These are phyloP conservation scores for Trichogramma evanescens DNA, from an alignment of 2,888 invertebrate genomes.

Conservation along the genomic window DNA sequence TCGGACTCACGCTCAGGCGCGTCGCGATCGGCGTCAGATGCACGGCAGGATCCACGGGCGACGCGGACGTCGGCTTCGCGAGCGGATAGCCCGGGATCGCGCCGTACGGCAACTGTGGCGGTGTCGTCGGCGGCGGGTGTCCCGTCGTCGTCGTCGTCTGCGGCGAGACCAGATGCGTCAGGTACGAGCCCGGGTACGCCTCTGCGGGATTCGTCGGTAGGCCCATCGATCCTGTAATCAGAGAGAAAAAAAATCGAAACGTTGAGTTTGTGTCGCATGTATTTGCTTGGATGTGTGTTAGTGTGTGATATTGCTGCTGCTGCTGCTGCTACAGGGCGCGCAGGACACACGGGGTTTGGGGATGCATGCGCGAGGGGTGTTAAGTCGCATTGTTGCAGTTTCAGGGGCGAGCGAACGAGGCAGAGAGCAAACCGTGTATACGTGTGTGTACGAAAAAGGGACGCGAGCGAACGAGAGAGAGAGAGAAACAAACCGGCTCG, in stretches of 20 bases:
- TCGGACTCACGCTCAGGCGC: neutral
- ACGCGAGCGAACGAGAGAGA: conserved; percentile 11
- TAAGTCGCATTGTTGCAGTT: conserved; percentile 36
- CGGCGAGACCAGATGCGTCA: conserved; percentile 33
- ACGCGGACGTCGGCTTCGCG: neutral
- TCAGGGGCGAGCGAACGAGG: conserved; percentile 8
- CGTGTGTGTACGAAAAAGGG: neutral
- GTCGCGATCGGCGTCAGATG: neutral
- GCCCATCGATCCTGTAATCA: conserved; percentile 36
- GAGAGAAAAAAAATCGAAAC: neutral
- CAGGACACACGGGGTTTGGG: neutral
- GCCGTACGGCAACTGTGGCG: conserved; percentile 21
- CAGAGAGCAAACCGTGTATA: conserved; percentile 2
- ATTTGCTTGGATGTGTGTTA: neutral
- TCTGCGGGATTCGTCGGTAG: conserved; percentile 39
- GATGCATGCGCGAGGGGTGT: conserved; percentile 17
- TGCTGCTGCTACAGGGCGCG: neutral
- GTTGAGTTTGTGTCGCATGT: neutral
- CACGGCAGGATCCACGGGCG: neutral
- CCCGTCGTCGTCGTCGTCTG: conserved; percentile 16
- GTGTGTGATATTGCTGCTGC: neutral
- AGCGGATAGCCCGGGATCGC: conserved; percentile 9
- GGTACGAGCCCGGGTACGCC: conserved; percentile 37
- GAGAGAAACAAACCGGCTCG: conserved; percentile 8
- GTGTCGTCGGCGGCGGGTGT: conserved; percentile 30